Base-by-base conservation (phyloP, 23 tunicate species). In the Botrylloides violaceus region DNA sequence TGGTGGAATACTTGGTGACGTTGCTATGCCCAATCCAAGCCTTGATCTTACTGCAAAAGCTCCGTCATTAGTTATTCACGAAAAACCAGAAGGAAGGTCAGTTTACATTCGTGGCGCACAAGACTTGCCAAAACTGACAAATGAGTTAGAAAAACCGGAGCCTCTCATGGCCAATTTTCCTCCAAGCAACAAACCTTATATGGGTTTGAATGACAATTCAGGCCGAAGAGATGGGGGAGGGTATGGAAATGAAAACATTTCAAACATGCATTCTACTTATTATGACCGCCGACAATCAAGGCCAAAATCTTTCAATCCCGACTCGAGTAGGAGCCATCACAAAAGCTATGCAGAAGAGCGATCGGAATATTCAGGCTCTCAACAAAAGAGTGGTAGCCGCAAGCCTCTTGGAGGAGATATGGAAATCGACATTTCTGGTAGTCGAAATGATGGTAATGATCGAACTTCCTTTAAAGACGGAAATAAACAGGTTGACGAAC, bases 1-100 rank as follows among this genome's bases (percentile, higher is more conserved):
- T 61, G 95, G 95, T 9, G 95, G 87, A 20, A 80, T 81, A 49
- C 81, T 79, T 1, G 60, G 77, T 29, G 86, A 87, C 39, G 36
- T 70, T 29, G 75, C 39, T 33, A 71, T 81, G n/a, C 71, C 77
- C n/a, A 60, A 71, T 61, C 65, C 80, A 15, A 76, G 71, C 29
- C 86, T 59, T 18, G 77, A 76, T 1, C 20, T 43, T 1, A 38
- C 27, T 26, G 19, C 37, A 56, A 68, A 68, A 43, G 47, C 58
- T 9, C 74, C 74, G 24, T 68, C 74, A 24, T 43, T 68, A 7
- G 37, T 68, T 19, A 68, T 68, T 36, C 74, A 68, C 26, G 58
- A 68, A 37, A 68, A 43, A 43, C 56, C 56, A 32, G 74, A 68
- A 68, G 74, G 74, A 22, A 68, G 74, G n/a, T 68, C 74, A 9